These are phyloP conservation scores for Pycnomerus fuliginosus DNA, from an alignment of 2,888 invertebrate species.

Conservation along the genomic window DNA sequence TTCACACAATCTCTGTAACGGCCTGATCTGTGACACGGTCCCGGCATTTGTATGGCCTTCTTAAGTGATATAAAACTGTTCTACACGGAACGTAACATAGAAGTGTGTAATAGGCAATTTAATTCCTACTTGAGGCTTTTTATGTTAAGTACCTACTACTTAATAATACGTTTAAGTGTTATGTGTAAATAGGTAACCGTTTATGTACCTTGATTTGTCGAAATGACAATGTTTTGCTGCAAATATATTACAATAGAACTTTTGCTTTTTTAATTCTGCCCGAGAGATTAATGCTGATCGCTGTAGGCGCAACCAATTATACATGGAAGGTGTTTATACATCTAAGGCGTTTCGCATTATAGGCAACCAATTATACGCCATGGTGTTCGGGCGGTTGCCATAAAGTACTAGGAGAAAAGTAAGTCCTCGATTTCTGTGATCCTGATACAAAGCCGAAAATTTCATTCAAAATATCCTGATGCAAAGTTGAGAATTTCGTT, in stretches of 20 bases:
- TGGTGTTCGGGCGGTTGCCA: no score
- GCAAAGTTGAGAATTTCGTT: no score
- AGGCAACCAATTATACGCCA: no score
- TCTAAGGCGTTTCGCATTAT: no score
- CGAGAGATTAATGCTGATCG: no score
- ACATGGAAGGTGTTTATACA: no score
- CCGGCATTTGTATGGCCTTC: conserved; percentile 21
- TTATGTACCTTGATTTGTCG: conserved; percentile 42
- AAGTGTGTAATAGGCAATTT: conserved; percentile 12
- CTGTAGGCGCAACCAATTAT: no score
- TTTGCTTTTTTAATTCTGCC: no score
- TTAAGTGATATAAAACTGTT: conserved; percentile 20
- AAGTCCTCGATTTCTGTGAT: no score
- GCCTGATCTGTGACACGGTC: conserved; percentile 2
- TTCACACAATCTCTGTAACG: conserved; percentile 4
- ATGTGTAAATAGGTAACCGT: conserved; percentile 38
- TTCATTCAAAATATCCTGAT: no score
- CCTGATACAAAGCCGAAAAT: no score
- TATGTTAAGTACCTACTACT: conserved; percentile 32
- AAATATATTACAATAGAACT: conserved; percentile 9
- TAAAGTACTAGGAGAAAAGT: no score
- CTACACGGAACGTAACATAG: conserved; percentile 2
- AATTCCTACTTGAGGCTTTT: conserved; percentile 19
- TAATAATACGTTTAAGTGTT: conserved; percentile 28
- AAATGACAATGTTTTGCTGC: conserved; percentile 17